Base-by-base conservation (phyloP, 2,797 vertebrate species). In the Calcarius lapponicus region DNA sequence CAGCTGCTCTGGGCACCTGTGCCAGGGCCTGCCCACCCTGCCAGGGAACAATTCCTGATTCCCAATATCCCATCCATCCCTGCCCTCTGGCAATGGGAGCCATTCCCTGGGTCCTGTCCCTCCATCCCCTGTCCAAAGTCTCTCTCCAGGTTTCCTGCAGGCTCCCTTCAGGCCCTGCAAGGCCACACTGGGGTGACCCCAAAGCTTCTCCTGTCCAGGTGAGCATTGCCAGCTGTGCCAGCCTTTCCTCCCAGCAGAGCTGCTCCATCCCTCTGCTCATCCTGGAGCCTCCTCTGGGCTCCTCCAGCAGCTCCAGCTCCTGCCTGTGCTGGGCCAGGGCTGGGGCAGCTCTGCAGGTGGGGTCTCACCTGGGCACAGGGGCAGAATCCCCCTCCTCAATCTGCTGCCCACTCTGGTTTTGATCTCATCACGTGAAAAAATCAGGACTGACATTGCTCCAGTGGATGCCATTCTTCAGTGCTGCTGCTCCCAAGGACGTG, bases 151-250 rank as follows among this genome's bases (percentile, higher is more conserved):
- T 36, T 4, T 32, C 42, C 3, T 56, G 11, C 0, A 4, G 25
- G 25, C 7, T 7, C 17, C 17, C 15, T 43, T 43, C 66, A 50
- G 26, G 12, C 0, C 0, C 50, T 79, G 32, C 0, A 57, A 57
- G 22, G 50, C 2, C 57, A 48, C 50, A 16, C 0, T 36, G 1
- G 5, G 4, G 0, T 56, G 8, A 31, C 36, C 21, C 10, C 21
- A 19, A 8, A 79, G 26, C 42, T 54, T 34, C 34, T 62, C 57
- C 36, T 70, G 43, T 45, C 43, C 43, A 45, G 43, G 43, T 45
- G 43, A 45, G 10, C 43, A 45, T 45, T 45, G 10, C 43, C 43
- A 45, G 43, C 43, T 45, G 43, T 45, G 43, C 43, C 43, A 45
- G 19, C 43, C 43, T 45, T 45, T 45, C 43, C 43, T 45, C 43